A percentile compares a stretch with the other conserved stretches of the same genome.
Evolutionary conservation across 2,113 vertebrate genomes (phyloP).

Genomic region (Numenius arquata): DNA sequence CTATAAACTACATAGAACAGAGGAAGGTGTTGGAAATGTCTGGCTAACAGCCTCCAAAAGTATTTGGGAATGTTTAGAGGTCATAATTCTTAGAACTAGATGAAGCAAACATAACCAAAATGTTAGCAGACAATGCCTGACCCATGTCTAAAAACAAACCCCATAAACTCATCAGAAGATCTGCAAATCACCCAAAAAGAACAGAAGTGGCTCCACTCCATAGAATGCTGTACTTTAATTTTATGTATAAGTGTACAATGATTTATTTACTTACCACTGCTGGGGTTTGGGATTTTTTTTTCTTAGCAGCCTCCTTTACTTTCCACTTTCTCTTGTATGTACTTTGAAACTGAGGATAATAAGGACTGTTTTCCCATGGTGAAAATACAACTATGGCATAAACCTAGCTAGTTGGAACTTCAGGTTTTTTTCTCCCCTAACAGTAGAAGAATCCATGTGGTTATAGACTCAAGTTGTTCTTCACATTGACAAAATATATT

Average conservation of each 20-base stretch:
- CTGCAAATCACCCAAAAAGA: background rate
- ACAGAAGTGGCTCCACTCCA: background rate
- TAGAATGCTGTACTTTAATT: background rate
- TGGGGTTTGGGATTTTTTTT: background rate
- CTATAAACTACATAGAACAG: background rate
- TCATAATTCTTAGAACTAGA: background rate
- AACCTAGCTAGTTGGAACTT: background rate
- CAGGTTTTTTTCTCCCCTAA: background rate
- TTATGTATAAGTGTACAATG: background rate
- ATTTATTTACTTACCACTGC: conserved; percentile 10
- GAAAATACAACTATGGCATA: background rate
- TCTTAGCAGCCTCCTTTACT: background rate
- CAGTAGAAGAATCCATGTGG: background rate
- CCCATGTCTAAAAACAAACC: background rate
- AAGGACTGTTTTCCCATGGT: background rate
- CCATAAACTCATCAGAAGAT: background rate
- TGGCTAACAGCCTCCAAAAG: background rate
- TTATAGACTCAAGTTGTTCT: background rate
- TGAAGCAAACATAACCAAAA: background rate
- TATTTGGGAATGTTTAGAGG: background rate
- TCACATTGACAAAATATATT: background rate
- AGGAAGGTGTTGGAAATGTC: background rate
- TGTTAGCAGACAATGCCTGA: background rate
- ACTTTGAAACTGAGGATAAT: background rate
- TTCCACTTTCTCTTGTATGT: background rate